A percentile compares a stretch with the other conserved stretches of the same genome.
phyloP scores from a whole-genome alignment of 2,888 invertebrate species.

The Xestoiulus laeticollis region DNA sequence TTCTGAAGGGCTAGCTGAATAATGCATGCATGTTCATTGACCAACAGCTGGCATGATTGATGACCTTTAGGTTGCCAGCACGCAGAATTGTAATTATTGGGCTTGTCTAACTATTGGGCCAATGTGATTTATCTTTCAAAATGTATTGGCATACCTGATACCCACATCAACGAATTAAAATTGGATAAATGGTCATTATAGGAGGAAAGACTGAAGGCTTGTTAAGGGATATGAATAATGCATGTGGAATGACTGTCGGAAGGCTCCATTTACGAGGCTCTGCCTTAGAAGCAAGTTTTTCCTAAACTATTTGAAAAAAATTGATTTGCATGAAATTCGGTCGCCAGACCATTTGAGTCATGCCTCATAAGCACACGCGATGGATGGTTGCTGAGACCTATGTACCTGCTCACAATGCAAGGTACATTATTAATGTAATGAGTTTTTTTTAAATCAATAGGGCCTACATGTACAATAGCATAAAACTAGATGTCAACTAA shows the following conservation, averaged over 20 bases:
- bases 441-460: background rate
- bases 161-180: slow-evolving; percentile 37
- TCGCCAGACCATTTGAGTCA: background rate
- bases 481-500: background rate
- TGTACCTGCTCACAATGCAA: no score
- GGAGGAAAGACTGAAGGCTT: slow-evolving; percentile 27
- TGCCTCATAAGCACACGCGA: background rate
- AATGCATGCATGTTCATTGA: slow-evolving; percentile 23
- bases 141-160: slow-evolving; percentile 34
- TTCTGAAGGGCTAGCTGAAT: background rate
- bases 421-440: background rate
- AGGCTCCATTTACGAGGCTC: slow-evolving; percentile 15
- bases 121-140: slow-evolving; percentile 24
- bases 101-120: slow-evolving; percentile 25
- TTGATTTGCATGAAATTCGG: slow-evolving; percentile 4
- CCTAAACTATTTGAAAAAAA: background rate
- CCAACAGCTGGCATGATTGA: slow-evolving; percentile 34
- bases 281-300: background rate
- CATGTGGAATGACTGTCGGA: slow-evolving; percentile 20
- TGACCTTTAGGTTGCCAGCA: slow-evolving; percentile 7
- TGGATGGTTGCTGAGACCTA: no score
- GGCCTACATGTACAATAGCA: no score
- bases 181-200: slow-evolving; percentile 31
- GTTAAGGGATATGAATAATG: slow-evolving; percentile 21
- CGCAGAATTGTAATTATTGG: slow-evolving; percentile 29